These are phyloP conservation scores for Pseudochirops corinnae DNA, from an alignment of 2,797 vertebrate species.

Conservation along the genomic window DNA sequence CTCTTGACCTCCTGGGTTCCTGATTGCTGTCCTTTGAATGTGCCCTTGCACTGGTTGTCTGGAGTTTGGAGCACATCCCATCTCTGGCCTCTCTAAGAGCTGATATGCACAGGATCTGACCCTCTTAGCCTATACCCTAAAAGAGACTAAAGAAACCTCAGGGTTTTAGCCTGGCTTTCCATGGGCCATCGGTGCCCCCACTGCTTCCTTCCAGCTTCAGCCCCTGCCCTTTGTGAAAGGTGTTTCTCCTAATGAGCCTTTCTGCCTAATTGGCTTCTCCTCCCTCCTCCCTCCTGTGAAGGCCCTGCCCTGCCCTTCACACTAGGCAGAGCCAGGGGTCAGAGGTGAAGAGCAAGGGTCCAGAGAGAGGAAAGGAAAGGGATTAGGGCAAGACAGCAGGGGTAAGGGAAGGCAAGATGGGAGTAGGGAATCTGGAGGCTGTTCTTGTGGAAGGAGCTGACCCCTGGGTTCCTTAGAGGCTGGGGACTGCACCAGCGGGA, in stretches of 20 bases:
- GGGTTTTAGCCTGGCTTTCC: neutral
- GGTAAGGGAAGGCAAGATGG: neutral
- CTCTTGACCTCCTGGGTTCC: neutral
- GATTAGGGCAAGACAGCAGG: neutral
- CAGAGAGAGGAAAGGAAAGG: neutral
- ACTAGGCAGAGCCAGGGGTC: neutral
- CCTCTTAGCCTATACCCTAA: neutral
- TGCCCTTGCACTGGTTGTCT: neutral
- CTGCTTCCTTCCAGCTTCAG: neutral
- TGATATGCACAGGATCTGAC: neutral
- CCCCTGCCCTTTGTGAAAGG: neutral
- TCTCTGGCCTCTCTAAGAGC: neutral
- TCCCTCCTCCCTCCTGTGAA: neutral
- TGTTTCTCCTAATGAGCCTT: slow-evolving; percentile 1
- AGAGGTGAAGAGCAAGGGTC: neutral
- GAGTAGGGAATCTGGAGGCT: neutral
- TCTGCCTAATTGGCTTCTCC: neutral
- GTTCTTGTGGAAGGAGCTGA: neutral
- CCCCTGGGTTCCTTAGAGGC: neutral
- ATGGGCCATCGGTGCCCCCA: neutral
- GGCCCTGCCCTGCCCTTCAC: neutral
- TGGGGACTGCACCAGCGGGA: neutral
- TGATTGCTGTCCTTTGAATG: neutral
- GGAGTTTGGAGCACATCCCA: neutral
- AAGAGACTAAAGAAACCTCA: neutral